Base-by-base conservation (phyloP, 2,888 invertebrate genomes). In the Temnothorax rugatulus region DNA sequence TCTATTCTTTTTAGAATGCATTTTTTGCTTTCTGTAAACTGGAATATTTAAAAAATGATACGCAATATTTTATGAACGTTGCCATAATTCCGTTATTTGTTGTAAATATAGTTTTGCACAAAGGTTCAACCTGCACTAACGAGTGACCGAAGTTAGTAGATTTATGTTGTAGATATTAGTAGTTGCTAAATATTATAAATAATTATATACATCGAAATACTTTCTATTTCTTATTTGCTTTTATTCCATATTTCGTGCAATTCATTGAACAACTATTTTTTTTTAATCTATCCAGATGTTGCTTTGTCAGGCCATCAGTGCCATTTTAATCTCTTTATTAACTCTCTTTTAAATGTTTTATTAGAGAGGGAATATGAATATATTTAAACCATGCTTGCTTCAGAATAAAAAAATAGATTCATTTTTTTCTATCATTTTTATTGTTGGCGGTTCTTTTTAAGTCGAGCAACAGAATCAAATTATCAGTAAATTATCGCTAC, bases 401-500 rank as follows among this genome's bases (percentile, higher is more conserved):
- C 25, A 38, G 18, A 41, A 64, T 8, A 50, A 54, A 66, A 66
- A 25, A 25, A 21, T 38, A 18, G 0, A 41, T 54, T 41, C 0
- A 54, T 52, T 13, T 54, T 8, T 41, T 8, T 29, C 4, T 4
- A 0, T 54, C 21, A n/a, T 1, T 18, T 25, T 18, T n/a, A 1
- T 57, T 34, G 29, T 18, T 25, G 44, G 44, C 41, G 41, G 18
- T 68, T 44, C 52, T 41, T 41, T 38, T 61, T 13, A 47, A 73
- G 38, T 63, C 64, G 52, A 38, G 52, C 75, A 81, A 77, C 68
- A 59, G 73, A 75, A 82, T 87, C 76, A 71, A 84, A 87, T 87
- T 87, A 84, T 87, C 81, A 59, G 44, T 73, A 68, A 85, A 85
- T 86, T 81, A 81, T 86, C 83, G 50, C 47, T 47, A 47, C 44